Base-by-base conservation (phyloP, 2,888 invertebrate species). In the Andrena flavipes region DNA sequence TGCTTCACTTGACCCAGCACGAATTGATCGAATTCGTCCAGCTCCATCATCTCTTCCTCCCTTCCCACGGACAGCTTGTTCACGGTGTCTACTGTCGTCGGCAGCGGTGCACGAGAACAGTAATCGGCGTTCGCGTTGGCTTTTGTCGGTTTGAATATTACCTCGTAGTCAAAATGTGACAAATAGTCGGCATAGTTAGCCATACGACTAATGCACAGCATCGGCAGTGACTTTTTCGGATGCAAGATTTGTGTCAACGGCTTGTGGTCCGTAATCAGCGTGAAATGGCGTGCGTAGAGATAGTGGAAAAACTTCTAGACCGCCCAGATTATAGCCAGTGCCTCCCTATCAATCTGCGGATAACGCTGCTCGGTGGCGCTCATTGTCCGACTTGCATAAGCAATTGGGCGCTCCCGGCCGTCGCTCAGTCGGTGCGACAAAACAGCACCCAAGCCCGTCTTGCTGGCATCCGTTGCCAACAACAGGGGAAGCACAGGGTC, bases 181-280 rank as follows among this genome's bases (percentile, higher is more conserved):
- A 54, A 20, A 23, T 54, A 54, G 23, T 54, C 54, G 6, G 54
- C 54, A 54, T 62, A 62, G 30, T 33, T 62, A n/a, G n/a, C 29
- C 67, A 62, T 54, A 8, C 54, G 54, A 54, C 54, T 54, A 20
- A 54, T 54, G 20, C 54, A 54, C 20, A 54, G n/a, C 33, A 63
- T 6, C 8, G 33, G 29, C 35, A 63, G 10, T 33, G 23, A n/a
- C 23, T 54, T 54, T 8, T 54, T 23, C 20, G 54, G 23, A 1
- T 54, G 54, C 8, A 54, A 20, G 8, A 54, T 54, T 20, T 54
- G 54, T 20, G 20, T 54, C 20, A 54, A 8, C 54, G 8, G 54
- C n/a, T 54, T 54, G 49, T n/a, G 49, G 49, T 49, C 49, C 49
- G 49, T n/a, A n/a, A 49, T n/a, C 6, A 49, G 49, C 49, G n/a